A percentile compares a stretch with the other conserved stretches of the same genome.
These are phyloP conservation scores for Motacilla tschutschensis DNA, from an alignment of 2,113 vertebrate genomes.

Conservation along the genomic window DNA sequence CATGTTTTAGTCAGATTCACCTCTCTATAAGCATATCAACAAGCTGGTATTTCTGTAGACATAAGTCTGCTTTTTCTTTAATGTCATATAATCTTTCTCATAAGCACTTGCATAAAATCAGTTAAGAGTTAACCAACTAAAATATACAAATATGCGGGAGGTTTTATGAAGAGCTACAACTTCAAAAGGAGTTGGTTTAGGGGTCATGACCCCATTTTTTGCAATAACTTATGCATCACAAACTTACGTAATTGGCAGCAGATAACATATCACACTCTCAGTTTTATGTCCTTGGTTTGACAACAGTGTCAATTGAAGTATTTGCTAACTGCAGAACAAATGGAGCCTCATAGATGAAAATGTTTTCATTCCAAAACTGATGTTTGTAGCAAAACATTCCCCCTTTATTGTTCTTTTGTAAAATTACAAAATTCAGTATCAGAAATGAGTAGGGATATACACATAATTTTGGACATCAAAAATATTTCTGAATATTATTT, in stretches of 20 bases:
- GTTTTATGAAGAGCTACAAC: conserved; percentile 34
- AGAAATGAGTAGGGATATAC: neutral
- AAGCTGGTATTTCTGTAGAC: neutral
- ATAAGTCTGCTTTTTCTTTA: neutral
- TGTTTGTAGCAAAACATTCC: conserved; percentile 10
- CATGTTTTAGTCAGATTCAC: neutral
- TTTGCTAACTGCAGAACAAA: conserved; percentile 62
- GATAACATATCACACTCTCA: conserved; percentile 66
- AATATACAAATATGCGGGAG: conserved; percentile 25
- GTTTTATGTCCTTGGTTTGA: conserved; percentile 64
- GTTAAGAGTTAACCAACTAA: conserved; percentile 49
- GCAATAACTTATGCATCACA: conserved; percentile 64
- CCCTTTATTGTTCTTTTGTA: neutral
- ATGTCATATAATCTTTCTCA: conserved; percentile 6
- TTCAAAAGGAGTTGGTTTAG: conserved; percentile 55
- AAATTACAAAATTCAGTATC: neutral
- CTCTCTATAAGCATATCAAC: neutral
- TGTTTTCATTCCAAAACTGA: conserved; percentile 36
- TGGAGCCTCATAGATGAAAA: conserved; percentile 30
- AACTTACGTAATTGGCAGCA: conserved; percentile 61
- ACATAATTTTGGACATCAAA: neutral
- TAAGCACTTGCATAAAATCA: conserved; percentile 14
- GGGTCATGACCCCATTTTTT: conserved; percentile 59
- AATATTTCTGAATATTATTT: neutral
- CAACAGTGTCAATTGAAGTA: conserved; percentile 64